Evolutionary conservation across 2,797 vertebrate species (phyloP).

Genomic region (Notoglanidium macrostoma): DNA sequence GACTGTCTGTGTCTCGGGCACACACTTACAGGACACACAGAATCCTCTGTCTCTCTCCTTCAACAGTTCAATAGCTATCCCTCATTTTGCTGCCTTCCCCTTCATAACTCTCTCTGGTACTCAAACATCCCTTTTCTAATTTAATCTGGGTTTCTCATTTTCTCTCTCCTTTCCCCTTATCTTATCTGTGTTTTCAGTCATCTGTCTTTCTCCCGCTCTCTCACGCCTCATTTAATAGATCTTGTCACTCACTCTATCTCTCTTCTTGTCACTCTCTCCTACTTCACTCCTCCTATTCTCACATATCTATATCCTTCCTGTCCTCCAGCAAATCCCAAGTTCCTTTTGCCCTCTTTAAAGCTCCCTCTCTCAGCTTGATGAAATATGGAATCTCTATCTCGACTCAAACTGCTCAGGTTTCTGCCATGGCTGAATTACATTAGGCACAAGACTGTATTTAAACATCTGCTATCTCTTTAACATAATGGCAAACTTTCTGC

Average conservation of each 20-base stretch:
- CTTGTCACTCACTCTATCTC: conserved; percentile 25
- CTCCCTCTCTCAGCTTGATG: conserved; percentile 18
- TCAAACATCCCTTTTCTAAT: conserved; percentile 26
- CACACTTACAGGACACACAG: neutral
- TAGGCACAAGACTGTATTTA: neutral
- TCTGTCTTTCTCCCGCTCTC: conserved; percentile 20
- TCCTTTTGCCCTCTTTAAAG: conserved; percentile 18
- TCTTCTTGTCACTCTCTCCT: conserved; percentile 3
- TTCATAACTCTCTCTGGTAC: conserved; percentile 38
- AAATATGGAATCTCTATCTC: conserved; percentile 35
- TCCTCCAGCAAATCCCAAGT: conserved; percentile 2
- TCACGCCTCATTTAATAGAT: conserved; percentile 29
- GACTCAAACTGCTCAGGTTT: conserved; percentile 34
- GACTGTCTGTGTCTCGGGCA: conserved; percentile 11
- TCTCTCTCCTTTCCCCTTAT: conserved; percentile 11
- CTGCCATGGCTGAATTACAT: conserved; percentile 19
- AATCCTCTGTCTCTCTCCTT: neutral
- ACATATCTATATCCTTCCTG: conserved; percentile 9
- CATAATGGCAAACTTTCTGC: neutral
- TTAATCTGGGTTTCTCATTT: conserved; percentile 38
- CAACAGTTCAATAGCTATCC: conserved; percentile 12
- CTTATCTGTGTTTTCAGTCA: conserved; percentile 10
- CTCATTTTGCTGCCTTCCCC: conserved; percentile 12
- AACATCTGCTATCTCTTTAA: neutral
- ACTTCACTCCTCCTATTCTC: conserved; percentile 17